phyloP scores from a whole-genome alignment of 2,797 vertebrate species.

The Acanthurus leucopareius region DNA sequence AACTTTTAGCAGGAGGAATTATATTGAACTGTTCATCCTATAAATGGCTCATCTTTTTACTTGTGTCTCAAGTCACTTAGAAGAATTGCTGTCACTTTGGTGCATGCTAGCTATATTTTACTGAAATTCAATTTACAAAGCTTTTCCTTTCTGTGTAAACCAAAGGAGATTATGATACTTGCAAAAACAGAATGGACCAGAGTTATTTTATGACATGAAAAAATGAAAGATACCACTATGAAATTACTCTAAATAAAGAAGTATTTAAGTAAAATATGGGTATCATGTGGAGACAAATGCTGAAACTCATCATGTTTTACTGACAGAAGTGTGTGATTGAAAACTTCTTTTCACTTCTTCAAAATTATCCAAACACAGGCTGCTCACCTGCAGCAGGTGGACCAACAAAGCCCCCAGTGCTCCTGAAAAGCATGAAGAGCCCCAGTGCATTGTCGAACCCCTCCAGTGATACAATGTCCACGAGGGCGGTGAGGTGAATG shows the following conservation, averaged over 20 bases:
- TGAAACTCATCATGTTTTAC: not conserved
- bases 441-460: conserved; percentile 79
- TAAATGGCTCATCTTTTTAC: too few relatives aligned
- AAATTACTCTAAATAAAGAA: too few relatives aligned
- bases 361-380: not conserved
- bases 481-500: conserved; percentile 78
- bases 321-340: not conserved
- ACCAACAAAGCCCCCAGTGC: conserved; percentile 75
- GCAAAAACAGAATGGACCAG: too few relatives aligned
- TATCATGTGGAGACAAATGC: not conserved
- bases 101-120: too few relatives aligned
- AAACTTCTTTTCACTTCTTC: not conserved
- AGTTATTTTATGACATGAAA: too few relatives aligned
- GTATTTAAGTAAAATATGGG: not conserved
- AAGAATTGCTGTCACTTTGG: too few relatives aligned
- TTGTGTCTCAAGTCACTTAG: too few relatives aligned
- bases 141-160: too few relatives aligned
- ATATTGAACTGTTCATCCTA: not conserved
- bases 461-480: conserved; percentile 80
- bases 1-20: too few relatives aligned
- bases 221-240: too few relatives aligned
- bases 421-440: conserved; percentile 83
- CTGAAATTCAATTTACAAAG: too few relatives aligned
- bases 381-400: conserved; percentile 80
- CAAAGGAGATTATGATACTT: too few relatives aligned